Evolutionary conservation across 1,140 invertebrate species (phyloP).

Genomic region (Tetragnatha versicolor): DNA sequence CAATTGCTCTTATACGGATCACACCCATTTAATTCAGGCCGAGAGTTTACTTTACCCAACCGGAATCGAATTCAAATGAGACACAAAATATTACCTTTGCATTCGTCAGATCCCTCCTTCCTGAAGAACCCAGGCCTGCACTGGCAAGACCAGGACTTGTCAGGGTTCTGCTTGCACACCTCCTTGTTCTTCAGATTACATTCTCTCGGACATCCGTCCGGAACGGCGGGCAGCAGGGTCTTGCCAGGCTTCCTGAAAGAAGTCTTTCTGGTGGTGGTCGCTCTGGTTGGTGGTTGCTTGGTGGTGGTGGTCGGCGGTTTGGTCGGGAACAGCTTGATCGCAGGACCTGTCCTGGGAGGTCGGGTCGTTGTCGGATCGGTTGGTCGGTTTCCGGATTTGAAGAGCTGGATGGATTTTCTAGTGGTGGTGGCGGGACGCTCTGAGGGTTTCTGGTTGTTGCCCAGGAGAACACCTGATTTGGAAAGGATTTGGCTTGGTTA

Average conservation of each 20-base stretch:
- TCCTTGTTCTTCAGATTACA: slow-evolving; percentile 83
- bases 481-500: no score
- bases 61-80: no score
- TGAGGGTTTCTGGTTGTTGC: no score
- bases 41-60: no score
- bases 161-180: slow-evolving; percentile 70
- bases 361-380: slow-evolving; percentile 39
- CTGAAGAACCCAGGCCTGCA: slow-evolving; percentile 67
- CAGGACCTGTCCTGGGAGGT: slow-evolving; percentile 19
- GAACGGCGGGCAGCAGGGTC: slow-evolving; percentile 31
- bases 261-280: slow-evolving; percentile 12
- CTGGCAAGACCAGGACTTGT: slow-evolving; percentile 48
- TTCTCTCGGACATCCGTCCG: slow-evolving; percentile 66
- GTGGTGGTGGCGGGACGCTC: neutral
- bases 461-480: no score
- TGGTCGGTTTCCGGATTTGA: slow-evolving; percentile 47
- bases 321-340: slow-evolving; percentile 48
- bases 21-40: no score
- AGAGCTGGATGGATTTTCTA: slow-evolving; percentile 41
- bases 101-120: slow-evolving; percentile 83
- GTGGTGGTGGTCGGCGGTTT: slow-evolving; percentile 49
- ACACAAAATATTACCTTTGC: no score
- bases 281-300: slow-evolving; percentile 10
- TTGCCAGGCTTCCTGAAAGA: slow-evolving; percentile 39
- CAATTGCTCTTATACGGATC: no score